Base-by-base conservation (phyloP, 2,797 vertebrate genomes). In the Eutrigla gurnardus region DNA sequence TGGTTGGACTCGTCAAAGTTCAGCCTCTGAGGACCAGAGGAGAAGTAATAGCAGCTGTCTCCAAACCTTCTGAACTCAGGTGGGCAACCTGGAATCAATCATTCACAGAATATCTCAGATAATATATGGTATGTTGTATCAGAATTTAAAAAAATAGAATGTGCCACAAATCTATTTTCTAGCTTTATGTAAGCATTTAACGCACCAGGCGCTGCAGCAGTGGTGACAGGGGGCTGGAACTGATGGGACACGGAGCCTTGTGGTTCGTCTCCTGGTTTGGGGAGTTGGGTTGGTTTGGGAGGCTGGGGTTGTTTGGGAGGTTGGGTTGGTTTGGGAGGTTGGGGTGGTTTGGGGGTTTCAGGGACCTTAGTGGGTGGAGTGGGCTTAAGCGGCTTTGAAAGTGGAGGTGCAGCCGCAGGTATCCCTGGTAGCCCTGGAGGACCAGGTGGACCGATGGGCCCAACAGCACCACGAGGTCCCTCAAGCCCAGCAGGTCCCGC, bases 31-130 rank as follows among this genome's bases (percentile, higher is more conserved):
- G 81, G n/a, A 64, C 43, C 83, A 40, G 83, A 77, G 37, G 98
- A 98, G 89, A 98, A 94, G 90, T 97, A 98, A 88, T 99, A 99
- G 87, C 98, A 99, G 84, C 95, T 97, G 78, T 95, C 93, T 71
- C 93, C 94, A 87, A 96, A 98, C 80, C 85, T 95, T 85, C 87
- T 96, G 96, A 97, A 99, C 8, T 82, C 88, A 84, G 90, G 84
- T 3, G 95, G 96, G 80, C 98, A 99, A 82, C 96, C 98, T 99
- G 81, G 36, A 88, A 77, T 9, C 1, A 58, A 49, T 57, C 35
- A 77, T 75, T 17, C 40, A 14, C 32, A 78, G 2, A 35, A 63
- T 33, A 14, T 60, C 10, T 15, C 18, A 81, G 76, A 36, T 42
- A 9, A 9, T 4, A 14, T 14, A 3, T 13, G 6, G 12, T 12